Conservation (phyloP, 2,113 vertebrate genomes). For the Agapornis roseicollis region DNA sequence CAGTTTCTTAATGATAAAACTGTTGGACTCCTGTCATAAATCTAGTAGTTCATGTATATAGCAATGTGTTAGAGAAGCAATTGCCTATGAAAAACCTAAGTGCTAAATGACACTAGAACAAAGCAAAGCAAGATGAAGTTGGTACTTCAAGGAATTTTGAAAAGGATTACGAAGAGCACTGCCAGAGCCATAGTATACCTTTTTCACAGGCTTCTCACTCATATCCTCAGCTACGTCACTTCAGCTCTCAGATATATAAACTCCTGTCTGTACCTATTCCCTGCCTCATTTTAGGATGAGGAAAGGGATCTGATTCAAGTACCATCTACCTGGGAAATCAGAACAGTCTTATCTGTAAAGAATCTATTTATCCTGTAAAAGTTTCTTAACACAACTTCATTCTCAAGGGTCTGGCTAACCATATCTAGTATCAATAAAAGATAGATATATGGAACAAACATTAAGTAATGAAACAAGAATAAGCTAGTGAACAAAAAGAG, state of each 20-base stretch:
- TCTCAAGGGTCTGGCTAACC: not conserved
- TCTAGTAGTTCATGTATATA: not conserved
- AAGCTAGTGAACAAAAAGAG: not conserved
- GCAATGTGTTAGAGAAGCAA: constrained; percentile 9
- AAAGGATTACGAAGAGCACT: not conserved
- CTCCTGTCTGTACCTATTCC: not conserved
- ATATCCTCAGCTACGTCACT: not conserved
- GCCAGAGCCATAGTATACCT: not conserved
- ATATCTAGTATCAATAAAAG: not conserved
- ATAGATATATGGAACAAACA: not conserved
- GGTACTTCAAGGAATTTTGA: not conserved
- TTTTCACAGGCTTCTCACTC: not conserved
- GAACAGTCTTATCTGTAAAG: not conserved
- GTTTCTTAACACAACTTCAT: not conserved
- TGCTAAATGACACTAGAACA: constrained; percentile 38
- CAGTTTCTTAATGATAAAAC: constrained; percentile 22
- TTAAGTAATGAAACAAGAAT: not conserved
- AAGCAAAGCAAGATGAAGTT: not conserved
- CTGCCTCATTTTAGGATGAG: not conserved
- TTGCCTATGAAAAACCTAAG: constrained; percentile 30
- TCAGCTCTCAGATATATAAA: not conserved
- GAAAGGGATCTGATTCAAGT: not conserved
- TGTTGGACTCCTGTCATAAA: constrained; percentile 33
- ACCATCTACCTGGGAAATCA: not conserved
- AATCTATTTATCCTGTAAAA: not conserved